Percentiles rank a stretch among this genome's conserved stretches.
Conservation (phyloP, 2,797 vertebrate genomes). For the Sebastes iracundus region DNA sequence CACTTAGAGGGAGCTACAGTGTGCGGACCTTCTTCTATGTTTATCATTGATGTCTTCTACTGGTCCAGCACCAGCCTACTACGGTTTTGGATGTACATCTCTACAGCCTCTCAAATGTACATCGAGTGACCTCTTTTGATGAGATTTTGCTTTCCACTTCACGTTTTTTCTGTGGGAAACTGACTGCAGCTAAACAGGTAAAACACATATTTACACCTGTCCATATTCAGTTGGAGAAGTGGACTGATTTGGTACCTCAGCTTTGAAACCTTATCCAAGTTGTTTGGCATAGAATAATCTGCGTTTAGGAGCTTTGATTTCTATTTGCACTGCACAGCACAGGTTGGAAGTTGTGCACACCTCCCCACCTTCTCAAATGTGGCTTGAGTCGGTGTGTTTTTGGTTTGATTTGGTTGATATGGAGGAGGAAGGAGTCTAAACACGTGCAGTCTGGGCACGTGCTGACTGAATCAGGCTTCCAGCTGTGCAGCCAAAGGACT, state of each 20-base stretch:
- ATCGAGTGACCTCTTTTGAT: neutral
- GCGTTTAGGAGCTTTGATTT: neutral
- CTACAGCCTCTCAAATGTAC: neutral
- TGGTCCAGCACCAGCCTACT: too few relatives aligned
- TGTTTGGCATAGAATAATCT: too few relatives aligned
- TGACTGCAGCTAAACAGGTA: too few relatives aligned
- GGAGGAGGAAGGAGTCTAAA: neutral
- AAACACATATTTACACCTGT: neutral
- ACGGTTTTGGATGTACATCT: too few relatives aligned
- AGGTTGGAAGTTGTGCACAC: neutral
- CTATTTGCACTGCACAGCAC: neutral
- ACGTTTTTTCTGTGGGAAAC: too few relatives aligned
- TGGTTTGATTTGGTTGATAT: neutral
- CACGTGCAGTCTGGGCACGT: neutral
- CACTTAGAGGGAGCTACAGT: too few relatives aligned
- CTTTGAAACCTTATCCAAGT: neutral
- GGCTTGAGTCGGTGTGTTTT: neutral
- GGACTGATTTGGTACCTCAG: neutral
- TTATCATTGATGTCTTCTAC: too few relatives aligned
- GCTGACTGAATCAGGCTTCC: neutral
- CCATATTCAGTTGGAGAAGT: neutral
- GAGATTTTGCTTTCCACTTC: neutral
- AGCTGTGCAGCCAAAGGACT: slow-evolving; percentile 1
- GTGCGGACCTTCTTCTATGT: too few relatives aligned
- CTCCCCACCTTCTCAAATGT: neutral